Evolutionary conservation across 2,888 invertebrate genomes (phyloP).

Genomic region (Macropis europaea): DNA sequence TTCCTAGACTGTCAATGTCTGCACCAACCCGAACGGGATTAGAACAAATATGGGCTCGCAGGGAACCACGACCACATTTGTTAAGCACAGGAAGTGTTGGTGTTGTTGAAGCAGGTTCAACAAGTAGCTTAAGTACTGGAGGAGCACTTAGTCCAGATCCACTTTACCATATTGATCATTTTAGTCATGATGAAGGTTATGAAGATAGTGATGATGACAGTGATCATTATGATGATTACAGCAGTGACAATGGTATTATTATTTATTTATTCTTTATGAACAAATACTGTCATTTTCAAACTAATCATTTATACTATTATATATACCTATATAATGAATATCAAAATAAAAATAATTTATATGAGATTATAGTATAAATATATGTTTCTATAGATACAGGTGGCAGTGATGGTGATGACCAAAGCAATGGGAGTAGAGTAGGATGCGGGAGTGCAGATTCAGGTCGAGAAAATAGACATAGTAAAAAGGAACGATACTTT

Average conservation of each 20-base stretch:
- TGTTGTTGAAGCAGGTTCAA: slow-evolving; percentile 90
- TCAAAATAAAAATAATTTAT: neutral
- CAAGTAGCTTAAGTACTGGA: slow-evolving; percentile 90
- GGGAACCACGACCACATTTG: slow-evolving; percentile 93
- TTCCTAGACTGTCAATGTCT: slow-evolving; percentile 90
- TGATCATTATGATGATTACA: slow-evolving; percentile 92
- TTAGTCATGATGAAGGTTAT: slow-evolving; percentile 92
- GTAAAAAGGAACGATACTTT: slow-evolving; percentile 92
- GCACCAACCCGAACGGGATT: slow-evolving; percentile 90
- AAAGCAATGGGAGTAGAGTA: slow-evolving; percentile 73
- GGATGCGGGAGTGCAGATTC: slow-evolving; percentile 74
- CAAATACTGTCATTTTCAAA: slow-evolving; percentile 16
- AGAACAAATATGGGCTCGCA: slow-evolving; percentile 91
- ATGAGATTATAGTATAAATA: neutral
- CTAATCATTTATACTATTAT: neutral
- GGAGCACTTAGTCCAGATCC: slow-evolving; percentile 90
- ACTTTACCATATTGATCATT: slow-evolving; percentile 82
- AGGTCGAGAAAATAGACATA: slow-evolving; percentile 65
- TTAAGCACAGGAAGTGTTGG: slow-evolving; percentile 89
- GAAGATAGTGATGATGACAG: slow-evolving; percentile 92
- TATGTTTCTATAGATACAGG: slow-evolving; percentile 82
- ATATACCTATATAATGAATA: neutral
- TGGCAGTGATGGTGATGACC: slow-evolving; percentile 83
- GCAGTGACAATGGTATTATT: slow-evolving; percentile 90
- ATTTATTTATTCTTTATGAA: slow-evolving; percentile 12